phyloP scores from a whole-genome alignment of 2,797 vertebrate genomes.

The Myotis planiceps region DNA sequence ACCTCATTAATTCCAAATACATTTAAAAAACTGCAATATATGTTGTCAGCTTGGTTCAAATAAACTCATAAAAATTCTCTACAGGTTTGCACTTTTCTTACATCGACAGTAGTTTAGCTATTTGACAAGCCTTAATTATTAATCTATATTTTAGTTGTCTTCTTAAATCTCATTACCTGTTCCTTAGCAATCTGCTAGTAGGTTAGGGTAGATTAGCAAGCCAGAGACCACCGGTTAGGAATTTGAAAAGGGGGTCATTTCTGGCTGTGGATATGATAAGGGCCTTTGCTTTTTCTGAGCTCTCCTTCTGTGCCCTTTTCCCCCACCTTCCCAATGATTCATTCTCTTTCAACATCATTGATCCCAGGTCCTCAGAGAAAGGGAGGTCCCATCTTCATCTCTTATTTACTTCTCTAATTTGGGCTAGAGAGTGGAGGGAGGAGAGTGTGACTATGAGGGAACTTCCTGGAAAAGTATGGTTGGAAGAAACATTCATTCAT shows the following conservation, averaged over 20 bases:
- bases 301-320: not conserved
- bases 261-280: not conserved
- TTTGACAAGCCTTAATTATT: constrained; percentile 48
- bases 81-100: not conserved
- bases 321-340: not conserved
- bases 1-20: not conserved
- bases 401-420: not conserved
- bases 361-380: not conserved
- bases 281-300: not conserved
- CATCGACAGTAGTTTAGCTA: not conserved
- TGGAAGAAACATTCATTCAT: not conserved
- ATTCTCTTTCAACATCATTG: constrained; percentile 1
- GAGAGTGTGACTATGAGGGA: not conserved
- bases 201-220: not conserved
- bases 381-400: not conserved
- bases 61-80: not conserved
- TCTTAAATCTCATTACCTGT: not conserved
- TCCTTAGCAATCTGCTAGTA: not conserved
- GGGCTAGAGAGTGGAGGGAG: not conserved
- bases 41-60: not conserved
- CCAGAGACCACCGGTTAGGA: not conserved
- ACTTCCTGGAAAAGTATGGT: not conserved
- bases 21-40: not conserved
- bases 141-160: constrained; percentile 35
- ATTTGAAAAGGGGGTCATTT: not conserved